Evolutionary conservation across 2,113 vertebrate species (phyloP), one percentile per base, ranked within the genome.

Genomic region (Nothocercus nigrocapillus): DNA sequence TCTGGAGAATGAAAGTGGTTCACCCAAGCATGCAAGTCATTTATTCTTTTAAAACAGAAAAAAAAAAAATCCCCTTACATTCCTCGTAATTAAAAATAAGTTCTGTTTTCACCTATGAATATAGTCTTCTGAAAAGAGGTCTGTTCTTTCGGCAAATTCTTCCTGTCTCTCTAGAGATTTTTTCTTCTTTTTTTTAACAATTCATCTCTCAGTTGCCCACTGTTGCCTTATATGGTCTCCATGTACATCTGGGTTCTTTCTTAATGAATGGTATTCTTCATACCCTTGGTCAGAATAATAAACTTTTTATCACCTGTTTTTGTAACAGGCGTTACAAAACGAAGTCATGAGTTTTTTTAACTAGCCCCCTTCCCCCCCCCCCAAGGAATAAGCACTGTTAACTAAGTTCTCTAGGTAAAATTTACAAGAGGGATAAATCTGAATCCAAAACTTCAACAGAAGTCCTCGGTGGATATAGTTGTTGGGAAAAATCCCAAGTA

Each of bases 141-240:
- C 24, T 18, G 11, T 87, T 94, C 51, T 82, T 95, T 90, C 47
- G 89, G 59, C 78, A 89, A 89, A 61, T 95, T 89, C 32, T 89
- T 89, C 59, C 68, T 89, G 40, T 86, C 8, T 34, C 21, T 87
- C 16, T 73, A 1, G 3, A 30, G 49, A 5, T 22, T 49, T 49
- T 49, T 5, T 10, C 30, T 62, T 27, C 21, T 61, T 34, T 61
- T 61, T 62, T 62, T 62, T 25, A 59, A 59, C 7, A 4, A 81
- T 78, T 94, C 47, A 47, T 84, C 42, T 93, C 51, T 83, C 93
- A 56, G 25, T 49, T 89, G 74, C 49, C 54, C 32, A 36, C 73
- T 89, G 54, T 93, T 95, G 61, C 88, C 53, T 85, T 91, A 53
- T 44, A 81, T 69, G 85, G 83, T 83, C 54, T 88, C 66, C 47